Evolutionary conservation across 1,140 invertebrate genomes (phyloP), one percentile per base, ranked within the genome.

Genomic region (Trichogramma pretiosum): DNA sequence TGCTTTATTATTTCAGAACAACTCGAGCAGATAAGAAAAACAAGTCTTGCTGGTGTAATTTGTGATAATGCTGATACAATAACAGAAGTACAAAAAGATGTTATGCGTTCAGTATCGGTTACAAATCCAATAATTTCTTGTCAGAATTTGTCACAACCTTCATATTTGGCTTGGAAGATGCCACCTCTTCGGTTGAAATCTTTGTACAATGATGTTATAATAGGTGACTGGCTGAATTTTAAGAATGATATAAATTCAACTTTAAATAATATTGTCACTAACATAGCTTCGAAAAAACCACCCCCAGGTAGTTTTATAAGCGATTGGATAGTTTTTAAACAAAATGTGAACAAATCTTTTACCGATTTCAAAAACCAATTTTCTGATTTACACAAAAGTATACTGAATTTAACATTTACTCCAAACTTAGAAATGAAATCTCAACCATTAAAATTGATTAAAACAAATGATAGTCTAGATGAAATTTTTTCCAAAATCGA

Each of bases 61-160:
- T 99, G 95, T 61, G 84, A 90, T 48, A 97, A 91, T 70, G 81
- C 87, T 1, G 86, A 88, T 54, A 74, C 79, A 3, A 72, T 94
- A 2, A 72, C 76, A 16, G 64, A 74, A 14, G 77, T 89, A 4
- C 93, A 94, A 58, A 75, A 77, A 7, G 70, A 81, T 54, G 86
- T 92, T 0, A 93, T 96, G 83, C 68, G 76, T 38, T 73, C 73
- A 0, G 57, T 77, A 1, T 68, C 62, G 1, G 35, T 62, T n/a
- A 68, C 67, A 2, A 89, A 89, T 69, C 73, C 74, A 0, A 69
- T 81, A 8, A 65, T 82, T 9, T 68, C 77, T 39, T 89, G 86
- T 58, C 66, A 66, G 30, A 69, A 78, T 37, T 58, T 83, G 28
- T 72, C 74, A 3, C 59, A 72, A 13, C 67, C 78, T 1, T 68